phyloP scores from a whole-genome alignment of 2,113 vertebrate species.

The Orthonyx spaldingii region DNA sequence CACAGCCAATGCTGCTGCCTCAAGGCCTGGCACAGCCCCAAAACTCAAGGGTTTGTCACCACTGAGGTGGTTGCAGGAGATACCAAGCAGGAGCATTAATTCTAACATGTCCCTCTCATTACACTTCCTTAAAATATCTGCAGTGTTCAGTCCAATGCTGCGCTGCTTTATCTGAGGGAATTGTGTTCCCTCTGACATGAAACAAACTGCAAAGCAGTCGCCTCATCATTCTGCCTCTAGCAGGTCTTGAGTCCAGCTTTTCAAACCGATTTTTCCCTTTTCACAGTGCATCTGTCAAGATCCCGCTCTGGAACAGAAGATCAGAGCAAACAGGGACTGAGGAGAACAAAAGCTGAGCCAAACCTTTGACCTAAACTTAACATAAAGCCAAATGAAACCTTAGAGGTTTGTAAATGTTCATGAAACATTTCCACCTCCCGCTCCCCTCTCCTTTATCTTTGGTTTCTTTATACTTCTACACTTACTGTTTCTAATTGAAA shows the following conservation, averaged over 20 bases:
- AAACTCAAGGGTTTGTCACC: background rate
- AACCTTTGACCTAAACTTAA: conserved; percentile 50
- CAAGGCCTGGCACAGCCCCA: background rate
- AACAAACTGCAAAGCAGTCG: background rate
- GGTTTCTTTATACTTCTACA: conserved; percentile 34
- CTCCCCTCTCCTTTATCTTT: conserved; percentile 30
- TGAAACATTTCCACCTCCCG: conserved; percentile 28
- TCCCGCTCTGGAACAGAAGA: conserved; percentile 17
- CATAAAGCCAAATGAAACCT: conserved; percentile 54
- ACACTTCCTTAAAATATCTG: background rate
- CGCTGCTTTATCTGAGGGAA: background rate
- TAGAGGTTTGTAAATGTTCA: conserved; percentile 60
- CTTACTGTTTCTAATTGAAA: conserved; percentile 41
- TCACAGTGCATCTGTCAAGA: conserved; percentile 29
- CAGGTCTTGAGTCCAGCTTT: background rate
- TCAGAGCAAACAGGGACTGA: background rate
- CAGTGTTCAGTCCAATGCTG: background rate
- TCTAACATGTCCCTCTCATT: background rate
- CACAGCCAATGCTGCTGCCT: background rate
- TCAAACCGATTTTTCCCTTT: conserved; percentile 11
- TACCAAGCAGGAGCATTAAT: background rate
- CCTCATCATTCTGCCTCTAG: background rate
- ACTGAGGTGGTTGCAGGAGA: background rate
- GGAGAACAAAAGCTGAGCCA: conserved; percentile 56
- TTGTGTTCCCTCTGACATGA: background rate